These are phyloP conservation scores for Rana temporaria DNA, from an alignment of 2,113 vertebrate genomes.

Conservation along the genomic window DNA sequence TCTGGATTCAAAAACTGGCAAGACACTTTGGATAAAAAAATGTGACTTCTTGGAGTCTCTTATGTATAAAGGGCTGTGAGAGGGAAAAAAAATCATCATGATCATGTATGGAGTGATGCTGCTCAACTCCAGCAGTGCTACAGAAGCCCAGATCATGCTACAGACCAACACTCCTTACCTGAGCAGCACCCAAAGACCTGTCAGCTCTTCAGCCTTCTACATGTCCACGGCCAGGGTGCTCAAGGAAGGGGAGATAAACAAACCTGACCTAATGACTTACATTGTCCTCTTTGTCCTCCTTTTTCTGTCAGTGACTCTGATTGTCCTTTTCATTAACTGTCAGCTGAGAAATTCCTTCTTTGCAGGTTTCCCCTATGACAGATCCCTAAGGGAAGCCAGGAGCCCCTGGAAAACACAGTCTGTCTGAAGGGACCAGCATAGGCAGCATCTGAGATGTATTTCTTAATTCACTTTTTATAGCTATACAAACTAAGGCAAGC, in stretches of 20 bases:
- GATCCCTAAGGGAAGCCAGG: constrained; percentile 91
- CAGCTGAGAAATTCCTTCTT: constrained; percentile 97
- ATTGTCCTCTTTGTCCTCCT: constrained; percentile 92
- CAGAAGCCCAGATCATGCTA: constrained; percentile 82
- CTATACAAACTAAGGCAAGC: background rate
- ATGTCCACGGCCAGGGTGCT: constrained; percentile 85
- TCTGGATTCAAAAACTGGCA: background rate
- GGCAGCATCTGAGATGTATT: background rate
- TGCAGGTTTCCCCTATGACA: constrained; percentile 94
- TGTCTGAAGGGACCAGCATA: constrained; percentile 65
- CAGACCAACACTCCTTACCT: constrained; percentile 83
- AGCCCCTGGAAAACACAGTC: constrained; percentile 88
- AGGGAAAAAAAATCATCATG: constrained; percentile 37
- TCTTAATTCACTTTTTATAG: constrained; percentile 2
- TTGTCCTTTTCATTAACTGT: constrained; percentile 97
- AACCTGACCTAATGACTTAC: constrained; percentile 93
- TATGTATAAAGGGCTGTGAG: background rate
- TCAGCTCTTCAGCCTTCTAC: constrained; percentile 87
- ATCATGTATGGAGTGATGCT: constrained; percentile 84
- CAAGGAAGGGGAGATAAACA: constrained; percentile 88
- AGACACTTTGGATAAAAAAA: background rate
- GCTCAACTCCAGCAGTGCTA: constrained; percentile 86
- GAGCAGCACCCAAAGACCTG: constrained; percentile 85
- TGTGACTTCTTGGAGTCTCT: background rate
- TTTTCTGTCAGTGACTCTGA: constrained; percentile 89